phyloP scores from a whole-genome alignment of 2,113 vertebrate genomes.

The Rhinoderma darwinii region DNA sequence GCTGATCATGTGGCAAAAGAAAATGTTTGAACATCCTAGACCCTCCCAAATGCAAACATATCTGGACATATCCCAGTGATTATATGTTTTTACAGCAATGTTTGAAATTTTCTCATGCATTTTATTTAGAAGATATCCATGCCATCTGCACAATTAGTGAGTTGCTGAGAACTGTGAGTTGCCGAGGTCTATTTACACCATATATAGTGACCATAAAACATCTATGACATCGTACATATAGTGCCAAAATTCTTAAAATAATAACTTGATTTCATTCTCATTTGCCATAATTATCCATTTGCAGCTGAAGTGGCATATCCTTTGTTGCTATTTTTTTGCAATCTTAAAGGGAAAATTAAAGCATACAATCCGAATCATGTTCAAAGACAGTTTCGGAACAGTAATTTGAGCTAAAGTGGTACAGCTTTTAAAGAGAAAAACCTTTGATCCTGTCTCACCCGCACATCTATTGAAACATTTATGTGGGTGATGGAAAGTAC shows the following conservation, averaged over 20 bases:
- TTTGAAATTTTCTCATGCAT: slow-evolving; percentile 65
- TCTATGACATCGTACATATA: not conserved
- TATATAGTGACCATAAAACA: not conserved
- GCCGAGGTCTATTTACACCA: no score
- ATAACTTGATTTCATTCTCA: not conserved
- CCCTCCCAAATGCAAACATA: slow-evolving; percentile 29
- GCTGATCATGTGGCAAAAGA: slow-evolving; percentile 39
- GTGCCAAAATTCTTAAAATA: not conserved
- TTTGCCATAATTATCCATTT: slow-evolving; percentile 3
- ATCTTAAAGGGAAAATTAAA: slow-evolving; percentile 15
- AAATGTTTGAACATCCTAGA: not conserved
- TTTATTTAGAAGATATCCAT: slow-evolving; percentile 66
- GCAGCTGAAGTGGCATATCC: not conserved
- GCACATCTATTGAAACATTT: slow-evolving; percentile 31
- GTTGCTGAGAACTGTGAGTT: slow-evolving; percentile 62
- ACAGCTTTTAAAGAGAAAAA: slow-evolving; percentile 30
- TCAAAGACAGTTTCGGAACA: slow-evolving; percentile 21
- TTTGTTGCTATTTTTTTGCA: slow-evolving; percentile 31
- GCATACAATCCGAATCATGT: slow-evolving; percentile 19
- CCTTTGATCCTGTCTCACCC: slow-evolving; percentile 43
- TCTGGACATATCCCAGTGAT: slow-evolving; percentile 53
- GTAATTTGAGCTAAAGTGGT: slow-evolving; percentile 20
- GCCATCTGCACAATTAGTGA: slow-evolving; percentile 69
- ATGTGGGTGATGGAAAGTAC: slow-evolving; percentile 28
- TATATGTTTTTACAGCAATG: slow-evolving; percentile 55